Percentiles rank a stretch among this genome's conserved stretches.
These are phyloP conservation scores for Mormyrus lacerda DNA, from an alignment of 2,113 vertebrate species.

Conservation along the genomic window DNA sequence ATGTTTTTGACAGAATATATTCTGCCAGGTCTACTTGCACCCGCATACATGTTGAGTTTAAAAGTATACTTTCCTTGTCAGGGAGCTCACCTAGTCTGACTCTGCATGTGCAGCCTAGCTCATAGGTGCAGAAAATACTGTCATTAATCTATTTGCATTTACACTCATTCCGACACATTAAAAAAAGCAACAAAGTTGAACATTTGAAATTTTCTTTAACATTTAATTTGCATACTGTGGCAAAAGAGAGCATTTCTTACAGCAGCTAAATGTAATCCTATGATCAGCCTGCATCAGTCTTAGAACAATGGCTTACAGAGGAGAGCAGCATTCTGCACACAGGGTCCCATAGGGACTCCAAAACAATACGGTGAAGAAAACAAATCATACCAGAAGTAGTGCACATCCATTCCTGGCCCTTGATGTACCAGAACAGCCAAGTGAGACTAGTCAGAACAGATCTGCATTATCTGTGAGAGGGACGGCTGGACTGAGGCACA, in stretches of 20 bases:
- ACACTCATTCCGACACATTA: not conserved
- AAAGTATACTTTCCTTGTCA: not conserved
- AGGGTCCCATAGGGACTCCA: not conserved
- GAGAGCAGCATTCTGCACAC: not conserved
- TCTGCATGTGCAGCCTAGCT: not conserved
- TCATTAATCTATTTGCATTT: not conserved
- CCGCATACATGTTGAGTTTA: not conserved
- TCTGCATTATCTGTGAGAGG: not conserved
- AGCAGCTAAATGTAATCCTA: not conserved
- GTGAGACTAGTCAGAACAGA: not conserved
- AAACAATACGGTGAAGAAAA: not conserved
- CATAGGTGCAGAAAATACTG: not conserved
- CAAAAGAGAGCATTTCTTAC: not conserved
- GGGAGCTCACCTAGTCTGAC: not conserved
- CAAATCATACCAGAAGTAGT: not conserved
- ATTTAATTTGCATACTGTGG: not conserved
- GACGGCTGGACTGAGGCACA: not conserved
- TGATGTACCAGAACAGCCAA: not conserved
- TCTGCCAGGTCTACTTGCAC: not conserved
- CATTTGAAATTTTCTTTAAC: not conserved
- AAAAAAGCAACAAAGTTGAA: not conserved
- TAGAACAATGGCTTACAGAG: not conserved
- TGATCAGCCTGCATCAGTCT: not conserved
- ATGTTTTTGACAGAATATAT: not conserved
- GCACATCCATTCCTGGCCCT: not conserved